Percentiles rank a stretch among this genome's conserved stretches.
phyloP scores from a whole-genome alignment of 2,797 vertebrate species.

The Serranus cabrilla region DNA sequence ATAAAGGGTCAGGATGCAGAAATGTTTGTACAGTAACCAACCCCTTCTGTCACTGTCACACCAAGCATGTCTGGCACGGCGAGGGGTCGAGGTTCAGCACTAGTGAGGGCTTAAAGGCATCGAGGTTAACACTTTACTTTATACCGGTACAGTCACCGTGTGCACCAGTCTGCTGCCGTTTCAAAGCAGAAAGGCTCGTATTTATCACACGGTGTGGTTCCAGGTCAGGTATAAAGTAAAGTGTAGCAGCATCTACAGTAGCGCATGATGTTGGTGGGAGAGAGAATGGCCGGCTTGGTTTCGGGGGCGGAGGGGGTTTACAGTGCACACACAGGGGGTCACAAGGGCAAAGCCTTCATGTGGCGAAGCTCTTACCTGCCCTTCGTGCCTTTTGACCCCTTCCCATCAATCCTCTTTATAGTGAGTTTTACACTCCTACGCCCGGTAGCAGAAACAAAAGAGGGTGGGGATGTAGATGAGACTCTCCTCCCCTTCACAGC shows the following conservation, averaged over 20 bases:
- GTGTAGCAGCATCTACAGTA: slow-evolving; percentile 61
- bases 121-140: slow-evolving; percentile 70
- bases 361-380: slow-evolving; percentile 90
- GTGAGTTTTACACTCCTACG: slow-evolving; percentile 92
- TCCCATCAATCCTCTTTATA: slow-evolving; percentile 93
- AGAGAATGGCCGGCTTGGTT: slow-evolving; percentile 48
- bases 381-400: slow-evolving; percentile 86
- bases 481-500: slow-evolving; percentile 34
- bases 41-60: slow-evolving; percentile 55
- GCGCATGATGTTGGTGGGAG: slow-evolving; percentile 55
- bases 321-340: slow-evolving; percentile 70
- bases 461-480: slow-evolving; percentile 77
- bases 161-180: slow-evolving; percentile 5
- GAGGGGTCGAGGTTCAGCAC: slow-evolving; percentile 36
- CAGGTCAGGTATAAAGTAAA: slow-evolving; percentile 69
- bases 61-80: slow-evolving; percentile 58
- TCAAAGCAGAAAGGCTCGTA: slow-evolving; percentile 10
- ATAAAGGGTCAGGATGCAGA: slow-evolving; percentile 46
- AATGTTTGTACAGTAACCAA: slow-evolving; percentile 63
- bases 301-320: slow-evolving; percentile 31
- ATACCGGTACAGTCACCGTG: slow-evolving; percentile 44
- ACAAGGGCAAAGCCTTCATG: slow-evolving; percentile 79
- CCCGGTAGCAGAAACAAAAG: slow-evolving; percentile 89
- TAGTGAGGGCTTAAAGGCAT: slow-evolving; percentile 45
- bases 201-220: slow-evolving; percentile 10